Evolutionary conservation across 2,113 vertebrate species (phyloP).

Genomic region (Taxidea taxus): DNA sequence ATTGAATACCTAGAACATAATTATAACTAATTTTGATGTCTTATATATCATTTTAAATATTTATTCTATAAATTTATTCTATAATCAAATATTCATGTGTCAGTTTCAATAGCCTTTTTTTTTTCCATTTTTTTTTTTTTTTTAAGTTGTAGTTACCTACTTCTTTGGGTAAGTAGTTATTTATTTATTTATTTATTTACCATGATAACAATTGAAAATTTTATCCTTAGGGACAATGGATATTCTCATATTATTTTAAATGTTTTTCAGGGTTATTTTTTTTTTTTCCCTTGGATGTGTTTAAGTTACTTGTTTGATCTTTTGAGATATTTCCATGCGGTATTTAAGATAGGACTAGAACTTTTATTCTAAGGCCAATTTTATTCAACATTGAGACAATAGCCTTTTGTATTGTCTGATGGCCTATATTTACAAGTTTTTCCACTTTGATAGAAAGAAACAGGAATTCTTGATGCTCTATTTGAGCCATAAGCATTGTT

Average conservation of each 20-base stretch:
- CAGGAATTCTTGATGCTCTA: not conserved
- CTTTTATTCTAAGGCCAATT: not conserved
- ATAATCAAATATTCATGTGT: not conserved
- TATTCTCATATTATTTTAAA: not conserved
- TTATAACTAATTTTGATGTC: not conserved
- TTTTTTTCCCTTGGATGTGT: not conserved
- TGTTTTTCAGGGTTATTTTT: not conserved
- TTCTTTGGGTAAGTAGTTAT: not conserved
- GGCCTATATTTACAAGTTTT: not conserved
- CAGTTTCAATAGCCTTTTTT: not conserved
- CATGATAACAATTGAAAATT: not conserved
- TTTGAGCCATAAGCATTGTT: not conserved
- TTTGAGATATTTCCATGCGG: not conserved
- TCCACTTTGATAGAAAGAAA: not conserved
- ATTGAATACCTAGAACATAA: not conserved
- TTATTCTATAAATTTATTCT: not conserved
- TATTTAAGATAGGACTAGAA: not conserved
- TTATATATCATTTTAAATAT: not conserved
- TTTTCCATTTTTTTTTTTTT: no score
- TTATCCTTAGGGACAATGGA: not conserved
- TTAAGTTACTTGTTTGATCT: not conserved
- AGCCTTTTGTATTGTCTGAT: not conserved
- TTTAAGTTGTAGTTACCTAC: not conserved
- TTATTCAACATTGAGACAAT: not conserved
- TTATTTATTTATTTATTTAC: not conserved